Conservation (phyloP, 1,140 invertebrate genomes). For the Cylas formicarius region DNA sequence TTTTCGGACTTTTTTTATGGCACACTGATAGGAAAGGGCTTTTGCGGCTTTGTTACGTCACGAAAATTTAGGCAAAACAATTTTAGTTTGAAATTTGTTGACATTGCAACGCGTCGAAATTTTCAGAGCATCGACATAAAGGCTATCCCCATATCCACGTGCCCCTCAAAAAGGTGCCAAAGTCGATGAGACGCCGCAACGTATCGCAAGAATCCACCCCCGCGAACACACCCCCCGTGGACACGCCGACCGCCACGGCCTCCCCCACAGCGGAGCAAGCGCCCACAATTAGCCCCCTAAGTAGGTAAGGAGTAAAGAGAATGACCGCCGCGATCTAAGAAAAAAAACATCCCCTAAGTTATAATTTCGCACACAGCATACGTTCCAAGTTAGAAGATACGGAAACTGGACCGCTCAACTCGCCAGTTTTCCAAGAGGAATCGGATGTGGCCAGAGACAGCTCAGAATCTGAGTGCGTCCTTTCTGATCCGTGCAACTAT, state of each 20-base stretch:
- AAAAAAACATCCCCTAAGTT: too few relatives aligned
- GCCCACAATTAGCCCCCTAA: conserved; percentile 25
- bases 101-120: too few relatives aligned
- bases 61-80: too few relatives aligned
- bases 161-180: conserved; percentile 49
- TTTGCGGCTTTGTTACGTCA: too few relatives aligned
- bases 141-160: conserved; percentile 60
- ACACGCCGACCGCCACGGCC: conserved; percentile 43
- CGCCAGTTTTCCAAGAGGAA: conserved; percentile 28
- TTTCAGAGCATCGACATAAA: conserved; percentile 56
- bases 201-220: conserved; percentile 23
- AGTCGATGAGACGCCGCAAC: conserved; percentile 38
- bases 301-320: too few relatives aligned
- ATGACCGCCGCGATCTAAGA: too few relatives aligned
- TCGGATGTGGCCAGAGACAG: conserved; percentile 27
- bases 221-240: conserved; percentile 43
- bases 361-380: conserved; percentile 10
- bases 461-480: conserved; percentile 39
- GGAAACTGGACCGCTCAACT: conserved; percentile 31
- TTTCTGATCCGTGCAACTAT: conserved; percentile 38
- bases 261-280: conserved; percentile 15
- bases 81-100: too few relatives aligned
- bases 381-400: conserved; percentile 26
- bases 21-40: too few relatives aligned
- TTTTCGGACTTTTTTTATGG: too few relatives aligned